Percentiles rank a stretch among this genome's conserved stretches.
phyloP scores from a whole-genome alignment of 2,797 vertebrate genomes.

The Spheniscus humboldti region DNA sequence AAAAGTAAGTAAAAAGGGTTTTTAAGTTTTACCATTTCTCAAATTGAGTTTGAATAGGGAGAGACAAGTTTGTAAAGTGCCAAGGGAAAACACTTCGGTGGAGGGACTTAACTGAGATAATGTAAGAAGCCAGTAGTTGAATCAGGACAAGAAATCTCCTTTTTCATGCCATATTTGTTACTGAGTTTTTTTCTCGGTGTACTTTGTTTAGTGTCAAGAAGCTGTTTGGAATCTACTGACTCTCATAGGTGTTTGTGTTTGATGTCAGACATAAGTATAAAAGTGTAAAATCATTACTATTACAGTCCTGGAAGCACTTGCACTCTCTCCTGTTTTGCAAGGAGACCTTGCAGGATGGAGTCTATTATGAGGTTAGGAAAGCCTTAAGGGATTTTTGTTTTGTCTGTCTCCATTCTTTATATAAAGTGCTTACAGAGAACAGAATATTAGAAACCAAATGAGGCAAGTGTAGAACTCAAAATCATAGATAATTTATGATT shows the following conservation, averaged over 20 bases:
- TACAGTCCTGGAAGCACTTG: neutral
- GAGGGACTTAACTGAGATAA: neutral
- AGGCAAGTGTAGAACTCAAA: neutral
- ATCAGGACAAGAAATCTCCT: neutral
- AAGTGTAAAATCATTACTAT: neutral
- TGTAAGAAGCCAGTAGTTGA: neutral
- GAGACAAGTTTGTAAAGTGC: neutral
- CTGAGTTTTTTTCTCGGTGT: neutral
- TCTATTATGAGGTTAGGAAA: neutral
- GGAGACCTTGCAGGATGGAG: neutral
- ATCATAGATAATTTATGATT: neutral
- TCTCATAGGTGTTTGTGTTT: neutral
- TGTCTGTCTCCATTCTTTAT: neutral
- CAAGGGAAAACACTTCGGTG: neutral
- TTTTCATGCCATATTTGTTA: neutral
- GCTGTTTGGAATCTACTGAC: neutral
- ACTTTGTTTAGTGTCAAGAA: neutral
- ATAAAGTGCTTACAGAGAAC: neutral
- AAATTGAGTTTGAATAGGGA: neutral
- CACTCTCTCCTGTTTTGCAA: neutral
- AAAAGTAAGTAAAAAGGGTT: neutral
- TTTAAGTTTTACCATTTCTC: neutral
- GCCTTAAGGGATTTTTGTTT: neutral
- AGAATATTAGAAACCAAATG: neutral
- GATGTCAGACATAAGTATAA: neutral